These are phyloP conservation scores for Gobionotothen gibberifrons DNA, from an alignment of 2,797 vertebrate species.

Conservation along the genomic window DNA sequence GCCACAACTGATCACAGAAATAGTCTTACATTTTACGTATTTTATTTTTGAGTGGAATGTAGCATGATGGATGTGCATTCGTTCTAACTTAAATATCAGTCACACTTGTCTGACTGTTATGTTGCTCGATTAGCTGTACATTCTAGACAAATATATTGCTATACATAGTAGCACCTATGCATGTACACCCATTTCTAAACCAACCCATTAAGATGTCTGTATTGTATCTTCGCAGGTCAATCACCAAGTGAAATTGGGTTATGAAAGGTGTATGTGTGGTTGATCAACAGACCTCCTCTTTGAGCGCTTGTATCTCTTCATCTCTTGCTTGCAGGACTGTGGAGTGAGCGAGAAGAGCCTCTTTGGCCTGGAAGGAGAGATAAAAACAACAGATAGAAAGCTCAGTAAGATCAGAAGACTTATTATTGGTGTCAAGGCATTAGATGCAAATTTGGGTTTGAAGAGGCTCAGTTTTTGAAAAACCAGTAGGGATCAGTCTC, in stretches of 20 bases:
- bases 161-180: too few species aligned
- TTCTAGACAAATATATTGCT: too few species aligned
- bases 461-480: not conserved
- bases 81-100: too few species aligned
- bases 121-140: too few species aligned
- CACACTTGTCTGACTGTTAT: too few species aligned
- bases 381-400: not conserved
- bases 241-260: not conserved
- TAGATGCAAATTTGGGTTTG: not conserved
- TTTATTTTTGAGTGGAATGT: not conserved
- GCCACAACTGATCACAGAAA: not conserved
- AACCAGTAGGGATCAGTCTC: not conserved
- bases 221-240: not conserved
- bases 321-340: slow-evolving; percentile 79
- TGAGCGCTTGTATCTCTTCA: slow-evolving; percentile 78
- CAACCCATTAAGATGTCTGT: not conserved
- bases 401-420: not conserved
- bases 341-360: slow-evolving; percentile 82
- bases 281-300: slow-evolving; percentile 76
- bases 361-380: slow-evolving; percentile 77
- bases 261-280: not conserved
- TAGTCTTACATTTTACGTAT: not conserved
- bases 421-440: not conserved
- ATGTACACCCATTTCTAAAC: not conserved
- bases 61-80: too few species aligned